Conservation (phyloP, 2,888 invertebrate genomes). For the Empis livida region DNA sequence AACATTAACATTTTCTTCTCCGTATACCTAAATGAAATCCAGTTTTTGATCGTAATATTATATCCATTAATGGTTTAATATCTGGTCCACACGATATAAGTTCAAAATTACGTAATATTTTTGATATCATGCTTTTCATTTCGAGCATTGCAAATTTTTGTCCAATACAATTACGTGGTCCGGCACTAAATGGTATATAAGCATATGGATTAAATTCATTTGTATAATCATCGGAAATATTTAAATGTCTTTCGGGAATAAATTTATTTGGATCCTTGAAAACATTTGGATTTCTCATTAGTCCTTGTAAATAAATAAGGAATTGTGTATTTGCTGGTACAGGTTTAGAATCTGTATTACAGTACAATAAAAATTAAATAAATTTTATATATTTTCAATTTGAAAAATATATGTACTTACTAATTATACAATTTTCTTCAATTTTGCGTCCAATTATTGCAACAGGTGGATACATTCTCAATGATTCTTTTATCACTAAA, state of each 20-base stretch:
- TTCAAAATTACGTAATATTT: conserved; percentile 24
- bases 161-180: conserved; percentile 40
- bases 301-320: conserved; percentile 24
- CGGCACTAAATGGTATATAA: conserved; percentile 32
- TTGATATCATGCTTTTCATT: conserved; percentile 24
- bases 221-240: conserved; percentile 21
- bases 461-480: conserved; percentile 51
- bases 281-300: conserved; percentile 22
- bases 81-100: conserved; percentile 23
- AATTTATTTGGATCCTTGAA: conserved; percentile 25
- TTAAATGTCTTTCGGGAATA: conserved; percentile 28
- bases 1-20: conserved; percentile 14
- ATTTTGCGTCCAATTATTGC: conserved; percentile 44
- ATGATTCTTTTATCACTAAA: conserved; percentile 50
- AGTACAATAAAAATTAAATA: too few species aligned
- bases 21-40: conserved; percentile 27
- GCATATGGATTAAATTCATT: conserved; percentile 18
- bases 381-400: too few species aligned
- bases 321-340: conserved; percentile 26
- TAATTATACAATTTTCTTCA: conserved; percentile 39
- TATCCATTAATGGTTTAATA: conserved; percentile 24
- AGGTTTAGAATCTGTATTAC: conserved; percentile 18
- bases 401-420: conserved; percentile 33
- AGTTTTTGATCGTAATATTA: conserved; percentile 26
- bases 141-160: conserved; percentile 29